These are phyloP conservation scores for Acrocera orbiculus DNA, from an alignment of 2,888 invertebrate species.

Conservation along the genomic window DNA sequence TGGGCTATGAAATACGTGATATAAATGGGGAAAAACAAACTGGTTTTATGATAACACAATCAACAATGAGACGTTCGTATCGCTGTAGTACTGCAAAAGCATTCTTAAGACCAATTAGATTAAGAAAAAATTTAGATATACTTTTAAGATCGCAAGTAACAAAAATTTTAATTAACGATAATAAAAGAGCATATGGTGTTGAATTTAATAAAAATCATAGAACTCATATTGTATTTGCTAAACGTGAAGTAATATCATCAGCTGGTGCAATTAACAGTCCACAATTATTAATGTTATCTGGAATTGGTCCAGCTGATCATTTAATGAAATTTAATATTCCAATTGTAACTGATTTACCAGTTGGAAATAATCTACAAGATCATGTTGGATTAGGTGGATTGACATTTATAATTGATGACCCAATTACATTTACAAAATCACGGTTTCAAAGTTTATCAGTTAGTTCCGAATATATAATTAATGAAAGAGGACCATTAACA, in stretches of 20 bases:
- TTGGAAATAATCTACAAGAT: slow-evolving; percentile 73
- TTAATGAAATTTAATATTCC: slow-evolving; percentile 53
- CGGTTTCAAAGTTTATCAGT: slow-evolving; percentile 62
- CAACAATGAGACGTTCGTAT: slow-evolving; percentile 65
- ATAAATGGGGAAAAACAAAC: slow-evolving; percentile 69
- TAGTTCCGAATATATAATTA: slow-evolving; percentile 61
- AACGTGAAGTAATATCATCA: slow-evolving; percentile 65
- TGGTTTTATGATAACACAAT: slow-evolving; percentile 75
- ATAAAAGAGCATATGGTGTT: slow-evolving; percentile 57
- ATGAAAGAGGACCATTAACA: slow-evolving; percentile 70
- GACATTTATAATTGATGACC: slow-evolving; percentile 65
- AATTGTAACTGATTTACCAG: slow-evolving; percentile 54
- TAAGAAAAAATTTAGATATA: slow-evolving; percentile 60
- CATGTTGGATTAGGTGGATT: slow-evolving; percentile 74
- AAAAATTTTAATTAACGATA: slow-evolving; percentile 51
- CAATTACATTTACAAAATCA: slow-evolving; percentile 57
- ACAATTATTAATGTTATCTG: slow-evolving; percentile 80
- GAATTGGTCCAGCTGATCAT: slow-evolving; percentile 67
- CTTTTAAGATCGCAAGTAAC: slow-evolving; percentile 59
- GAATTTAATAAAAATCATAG: slow-evolving; percentile 51
- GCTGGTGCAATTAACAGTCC: slow-evolving; percentile 81
- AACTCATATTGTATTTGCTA: slow-evolving; percentile 47
- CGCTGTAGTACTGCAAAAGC: slow-evolving; percentile 80
- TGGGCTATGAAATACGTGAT: slow-evolving; percentile 66
- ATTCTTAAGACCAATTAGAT: slow-evolving; percentile 63